A percentile compares a stretch with the other conserved stretches of the same genome.
Conservation (phyloP, 1,140 invertebrate genomes). For the Ctenoplectra terminalis region DNA sequence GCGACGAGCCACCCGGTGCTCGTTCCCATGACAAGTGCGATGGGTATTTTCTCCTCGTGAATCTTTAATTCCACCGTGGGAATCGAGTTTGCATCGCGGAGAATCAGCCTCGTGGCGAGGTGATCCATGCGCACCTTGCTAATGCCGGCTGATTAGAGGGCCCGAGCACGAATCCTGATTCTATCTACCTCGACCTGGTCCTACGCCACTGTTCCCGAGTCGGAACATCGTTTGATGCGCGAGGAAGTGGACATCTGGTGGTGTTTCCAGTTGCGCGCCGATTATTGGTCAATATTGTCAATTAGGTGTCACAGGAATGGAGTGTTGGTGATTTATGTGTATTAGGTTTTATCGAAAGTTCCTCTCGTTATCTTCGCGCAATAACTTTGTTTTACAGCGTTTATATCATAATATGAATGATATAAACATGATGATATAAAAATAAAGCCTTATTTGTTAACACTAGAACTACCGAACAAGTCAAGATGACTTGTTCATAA, state of each 20-base stretch:
- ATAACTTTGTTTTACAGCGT: no score
- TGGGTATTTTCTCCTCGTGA: constrained; percentile 77
- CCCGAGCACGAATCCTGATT: background rate
- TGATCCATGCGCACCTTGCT: constrained; percentile 53
- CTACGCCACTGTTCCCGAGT: background rate
- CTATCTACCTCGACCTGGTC: background rate
- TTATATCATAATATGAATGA: no score
- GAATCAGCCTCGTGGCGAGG: constrained; percentile 1
- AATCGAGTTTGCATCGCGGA: constrained; percentile 61
- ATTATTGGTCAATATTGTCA: background rate
- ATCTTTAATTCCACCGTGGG: constrained; percentile 81
- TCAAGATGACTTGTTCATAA: no score
- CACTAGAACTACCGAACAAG: no score
- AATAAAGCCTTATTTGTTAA: no score
- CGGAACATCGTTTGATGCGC: background rate
- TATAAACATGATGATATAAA: no score
- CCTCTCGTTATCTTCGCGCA: no score
- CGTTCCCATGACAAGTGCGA: constrained; percentile 83
- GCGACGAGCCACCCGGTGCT: constrained; percentile 70
- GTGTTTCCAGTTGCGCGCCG: background rate
- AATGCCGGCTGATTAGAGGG: constrained; percentile 29
- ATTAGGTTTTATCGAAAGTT: no score
- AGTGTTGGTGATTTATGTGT: no score
- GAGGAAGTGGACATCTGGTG: background rate
- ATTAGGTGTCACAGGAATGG: no score